phyloP scores from a whole-genome alignment of 37 sponge, comb jelly and placozoan genomes.

The Crambe crambe region DNA sequence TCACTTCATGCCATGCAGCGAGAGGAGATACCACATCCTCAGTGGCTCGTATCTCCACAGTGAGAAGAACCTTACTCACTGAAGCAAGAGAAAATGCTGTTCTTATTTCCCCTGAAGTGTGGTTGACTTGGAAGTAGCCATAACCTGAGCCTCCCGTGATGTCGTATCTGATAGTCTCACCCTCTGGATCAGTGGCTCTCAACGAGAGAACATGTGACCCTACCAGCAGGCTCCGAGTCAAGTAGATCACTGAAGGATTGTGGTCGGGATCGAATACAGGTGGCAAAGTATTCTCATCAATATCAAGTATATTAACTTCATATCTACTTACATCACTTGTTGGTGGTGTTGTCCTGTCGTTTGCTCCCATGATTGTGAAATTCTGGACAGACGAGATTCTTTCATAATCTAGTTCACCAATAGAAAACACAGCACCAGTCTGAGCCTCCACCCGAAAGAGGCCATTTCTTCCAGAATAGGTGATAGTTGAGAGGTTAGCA shows the following conservation, averaged over 20 bases:
- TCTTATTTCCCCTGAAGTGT: conserved; percentile 30
- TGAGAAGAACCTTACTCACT: background rate
- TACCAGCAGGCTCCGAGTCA: conserved; percentile 7
- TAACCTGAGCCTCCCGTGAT: conserved; percentile 60
- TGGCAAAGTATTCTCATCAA: conserved; percentile 49
- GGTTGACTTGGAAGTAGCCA: conserved; percentile 51
- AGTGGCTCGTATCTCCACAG: conserved; percentile 20
- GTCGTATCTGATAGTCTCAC: conserved; percentile 27
- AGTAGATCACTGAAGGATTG: background rate
- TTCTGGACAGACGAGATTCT: background rate
- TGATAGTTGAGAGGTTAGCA: background rate
- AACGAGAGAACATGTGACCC: conserved; percentile 33
- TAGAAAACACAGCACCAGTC: conserved; percentile 52
- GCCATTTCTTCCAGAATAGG: background rate
- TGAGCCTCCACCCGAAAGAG: conserved; percentile 13
- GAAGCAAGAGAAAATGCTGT: conserved; percentile 7
- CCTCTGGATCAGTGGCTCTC: conserved; percentile 38
- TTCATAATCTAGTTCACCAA: conserved; percentile 31
- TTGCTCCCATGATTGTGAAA: background rate
- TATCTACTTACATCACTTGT: background rate
- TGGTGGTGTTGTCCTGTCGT: background rate
- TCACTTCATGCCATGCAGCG: conserved; percentile 11
- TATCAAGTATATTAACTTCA: conserved; percentile 33
- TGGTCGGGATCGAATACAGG: conserved; percentile 35
- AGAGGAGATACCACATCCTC: conserved; percentile 22